Conservation (phyloP, 2,113 vertebrate species). For the Oncorhynchus kisutch region DNA sequence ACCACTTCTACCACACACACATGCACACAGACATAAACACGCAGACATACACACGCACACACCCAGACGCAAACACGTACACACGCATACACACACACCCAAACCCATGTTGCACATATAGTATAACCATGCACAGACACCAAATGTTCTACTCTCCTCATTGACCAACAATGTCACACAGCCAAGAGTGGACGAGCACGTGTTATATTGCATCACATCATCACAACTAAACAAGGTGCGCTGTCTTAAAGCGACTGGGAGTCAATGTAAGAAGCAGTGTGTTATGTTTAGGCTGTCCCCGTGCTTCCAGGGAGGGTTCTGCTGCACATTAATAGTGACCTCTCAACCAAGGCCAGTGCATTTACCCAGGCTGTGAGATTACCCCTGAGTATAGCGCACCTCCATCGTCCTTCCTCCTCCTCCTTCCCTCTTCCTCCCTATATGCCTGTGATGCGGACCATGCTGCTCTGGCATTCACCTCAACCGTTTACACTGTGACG, state of each 20-base stretch:
- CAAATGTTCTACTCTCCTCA: conserved; percentile 21
- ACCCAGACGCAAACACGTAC: conserved; percentile 19
- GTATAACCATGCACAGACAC: too few species aligned
- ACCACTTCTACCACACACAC: conserved; percentile 31
- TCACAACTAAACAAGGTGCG: conserved; percentile 51
- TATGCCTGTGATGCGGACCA: conserved; percentile 55
- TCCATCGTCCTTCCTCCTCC: conserved; percentile 57
- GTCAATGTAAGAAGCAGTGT: conserved; percentile 32
- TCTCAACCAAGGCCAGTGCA: conserved; percentile 59
- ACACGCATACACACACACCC: not conserved
- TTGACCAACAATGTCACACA: conserved; percentile 33
- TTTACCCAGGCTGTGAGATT: conserved; percentile 54
- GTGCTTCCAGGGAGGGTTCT: conserved; percentile 32
- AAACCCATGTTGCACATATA: not conserved
- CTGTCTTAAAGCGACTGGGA: conserved; percentile 53
- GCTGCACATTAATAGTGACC: conserved; percentile 69
- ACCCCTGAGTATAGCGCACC: conserved; percentile 62
- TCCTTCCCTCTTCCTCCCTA: conserved; percentile 21
- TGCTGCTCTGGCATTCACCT: conserved; percentile 53
- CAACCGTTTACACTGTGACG: conserved; percentile 35
- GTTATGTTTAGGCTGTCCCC: conserved; percentile 53
- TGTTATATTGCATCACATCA: conserved; percentile 48
- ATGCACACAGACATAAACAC: not conserved
- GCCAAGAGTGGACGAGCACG: not conserved
- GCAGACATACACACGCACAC: conserved; percentile 21